Conservation (phyloP, 2,888 invertebrate species). For the Azorinus chamasolen region DNA sequence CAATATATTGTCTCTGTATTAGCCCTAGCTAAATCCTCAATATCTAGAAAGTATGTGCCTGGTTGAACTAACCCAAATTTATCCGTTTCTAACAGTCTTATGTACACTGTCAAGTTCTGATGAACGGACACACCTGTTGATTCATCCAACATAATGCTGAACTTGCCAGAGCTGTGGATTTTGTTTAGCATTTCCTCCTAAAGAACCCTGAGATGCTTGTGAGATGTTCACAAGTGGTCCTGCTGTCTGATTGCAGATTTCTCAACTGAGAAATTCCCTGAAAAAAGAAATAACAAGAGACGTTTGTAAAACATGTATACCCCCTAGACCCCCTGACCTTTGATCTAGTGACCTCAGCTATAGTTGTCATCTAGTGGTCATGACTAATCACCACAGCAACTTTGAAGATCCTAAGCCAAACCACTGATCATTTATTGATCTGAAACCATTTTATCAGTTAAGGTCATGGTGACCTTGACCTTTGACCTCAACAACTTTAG, state of each 20-base stretch:
- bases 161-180: conserved; percentile 5
- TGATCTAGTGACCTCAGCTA: too few species aligned
- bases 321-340: too few species aligned
- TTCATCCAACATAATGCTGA: conserved; percentile 33
- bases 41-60: conserved; percentile 22
- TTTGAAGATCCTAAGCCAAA: too few species aligned
- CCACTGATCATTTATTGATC: too few species aligned
- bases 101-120: conserved; percentile 26
- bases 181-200: not conserved
- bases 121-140: conserved; percentile 23
- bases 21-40: conserved; percentile 22
- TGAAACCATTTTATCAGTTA: too few species aligned
- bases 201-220: not conserved
- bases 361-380: too few species aligned
- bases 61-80: not conserved
- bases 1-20: conserved; percentile 25
- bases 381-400: too few species aligned
- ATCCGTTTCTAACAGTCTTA: conserved; percentile 13
- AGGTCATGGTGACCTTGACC: too few species aligned
- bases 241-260: conserved; percentile 5
- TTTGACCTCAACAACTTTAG: too few species aligned
- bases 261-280: conserved; percentile 10
- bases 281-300: conserved; percentile 1
- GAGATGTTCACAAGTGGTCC: conserved; percentile 9
- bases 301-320: too few species aligned